Evolutionary conservation across 1,140 invertebrate genomes (phyloP), one percentile per base, ranked within the genome.

Genomic region (Wasmannia auropunctata): DNA sequence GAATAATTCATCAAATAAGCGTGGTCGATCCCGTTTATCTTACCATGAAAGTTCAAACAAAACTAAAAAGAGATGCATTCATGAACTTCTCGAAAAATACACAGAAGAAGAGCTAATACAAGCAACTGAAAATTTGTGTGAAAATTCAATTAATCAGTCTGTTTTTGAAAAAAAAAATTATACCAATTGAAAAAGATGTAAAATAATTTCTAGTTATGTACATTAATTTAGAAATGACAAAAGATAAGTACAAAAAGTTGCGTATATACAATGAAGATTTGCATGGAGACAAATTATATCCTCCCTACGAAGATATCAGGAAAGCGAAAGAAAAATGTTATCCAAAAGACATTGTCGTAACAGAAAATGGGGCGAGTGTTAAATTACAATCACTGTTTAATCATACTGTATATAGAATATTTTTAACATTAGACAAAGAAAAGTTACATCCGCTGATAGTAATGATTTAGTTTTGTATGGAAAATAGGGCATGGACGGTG

Each of bases 201-300:
- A 67, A 40, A 2, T 2, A n/a, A 22, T 22, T 6, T 67, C 16
- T 43, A 67, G 37, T n/a, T 40, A 67, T 67, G 37, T 67, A 67
- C n/a, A 43, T 67, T 3, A n/a, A 67, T n/a, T 67, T 67, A 67
- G 63, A 43, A 67, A 40, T 43, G n/a, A 67, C 63, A 40, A 67
- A 2, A 2, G 7, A 22, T 40, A 67, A 67, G 16, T 67, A 67
- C 7, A 1, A 25, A 25, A 67, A 43, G 11, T 14, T 67, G 63
- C 63, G 37, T 40, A 67, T 40, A n/a, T 25, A 67, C n/a, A 67
- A 43, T 67, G 10, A 67, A 43, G 4, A 67, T 40, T 43, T 67
- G 11, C 37, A 43, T 43, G n/a, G 63, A 67, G 37, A 43, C 10
- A 67, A 67, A 2, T 43, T 67, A 67, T 67, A 67, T 67, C n/a